phyloP scores from a whole-genome alignment of 2,797 vertebrate genomes.

The Oryzias dopingdopingensis region DNA sequence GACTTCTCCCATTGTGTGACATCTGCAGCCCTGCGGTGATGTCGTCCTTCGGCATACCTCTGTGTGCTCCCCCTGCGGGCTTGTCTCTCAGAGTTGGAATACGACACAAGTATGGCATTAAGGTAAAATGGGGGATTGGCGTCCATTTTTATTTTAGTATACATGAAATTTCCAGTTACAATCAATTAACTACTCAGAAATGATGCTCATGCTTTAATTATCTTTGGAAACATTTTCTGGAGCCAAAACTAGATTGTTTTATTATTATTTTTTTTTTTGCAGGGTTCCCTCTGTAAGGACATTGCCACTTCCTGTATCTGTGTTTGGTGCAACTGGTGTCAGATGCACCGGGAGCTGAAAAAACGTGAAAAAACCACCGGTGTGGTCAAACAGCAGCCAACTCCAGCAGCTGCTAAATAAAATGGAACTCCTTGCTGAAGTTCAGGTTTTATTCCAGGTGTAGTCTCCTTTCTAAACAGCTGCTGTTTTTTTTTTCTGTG shows the following conservation, averaged over 20 bases:
- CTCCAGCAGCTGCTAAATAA: too few relatives aligned
- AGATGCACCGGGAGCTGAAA: slow-evolving; percentile 15
- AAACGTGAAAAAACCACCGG: not conserved
- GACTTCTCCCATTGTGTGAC: slow-evolving; percentile 52
- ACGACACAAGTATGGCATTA: slow-evolving; percentile 44
- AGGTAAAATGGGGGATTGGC: slow-evolving; percentile 27
- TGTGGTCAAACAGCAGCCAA: slow-evolving; percentile 6
- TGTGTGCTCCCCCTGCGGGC: slow-evolving; percentile 29
- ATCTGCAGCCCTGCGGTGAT: not conserved
- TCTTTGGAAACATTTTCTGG: too few relatives aligned
- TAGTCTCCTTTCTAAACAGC: too few relatives aligned
- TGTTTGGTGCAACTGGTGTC: slow-evolving; percentile 13
- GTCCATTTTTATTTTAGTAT: too few relatives aligned
- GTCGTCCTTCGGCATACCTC: not conserved
- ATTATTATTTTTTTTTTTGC: not conserved
- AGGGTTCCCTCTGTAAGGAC: slow-evolving; percentile 19
- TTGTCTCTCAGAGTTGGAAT: slow-evolving; percentile 35
- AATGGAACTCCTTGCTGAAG: too few relatives aligned
- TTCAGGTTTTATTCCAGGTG: too few relatives aligned
- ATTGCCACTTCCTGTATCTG: slow-evolving; percentile 20
- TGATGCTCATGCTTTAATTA: too few relatives aligned
- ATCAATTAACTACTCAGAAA: too few relatives aligned
- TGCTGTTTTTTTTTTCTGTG: too few relatives aligned
- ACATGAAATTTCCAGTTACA: too few relatives aligned
- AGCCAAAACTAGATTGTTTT: not conserved